phyloP scores from a whole-genome alignment of 2,797 vertebrate genomes.

The Enteromius mattozi region DNA sequence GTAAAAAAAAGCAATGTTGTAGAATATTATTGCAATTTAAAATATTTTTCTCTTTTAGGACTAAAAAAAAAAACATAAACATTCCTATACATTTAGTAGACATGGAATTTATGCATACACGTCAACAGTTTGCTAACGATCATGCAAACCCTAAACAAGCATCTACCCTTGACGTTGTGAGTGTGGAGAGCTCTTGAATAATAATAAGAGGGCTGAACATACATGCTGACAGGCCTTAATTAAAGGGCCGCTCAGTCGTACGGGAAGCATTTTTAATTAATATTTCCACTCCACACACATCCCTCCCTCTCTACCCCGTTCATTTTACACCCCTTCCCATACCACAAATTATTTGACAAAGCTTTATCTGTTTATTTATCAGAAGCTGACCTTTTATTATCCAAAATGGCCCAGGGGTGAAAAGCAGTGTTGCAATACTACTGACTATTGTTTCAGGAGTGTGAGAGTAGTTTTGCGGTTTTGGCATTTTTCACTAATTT shows the following conservation, averaged over 20 bases:
- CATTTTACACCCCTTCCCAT: neutral
- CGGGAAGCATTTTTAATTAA: conserved; percentile 79
- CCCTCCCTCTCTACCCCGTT: conserved; percentile 33
- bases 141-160: conserved; percentile 12
- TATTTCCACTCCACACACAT: conserved; percentile 64
- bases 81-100: neutral
- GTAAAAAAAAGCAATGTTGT: neutral
- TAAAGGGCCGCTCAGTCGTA: conserved; percentile 69
- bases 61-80: neutral
- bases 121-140: conserved; percentile 52
- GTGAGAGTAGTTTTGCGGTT: neutral
- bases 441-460: neutral
- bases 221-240: conserved; percentile 75
- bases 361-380: conserved; percentile 7
- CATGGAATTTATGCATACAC: conserved; percentile 15
- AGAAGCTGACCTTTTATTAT: neutral
- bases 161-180: neutral
- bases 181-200: conserved; percentile 66
- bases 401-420: neutral
- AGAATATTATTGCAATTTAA: neutral
- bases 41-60: neutral
- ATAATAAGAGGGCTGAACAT: conserved; percentile 73
- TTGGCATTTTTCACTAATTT: neutral
- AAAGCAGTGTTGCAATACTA: conserved; percentile 8
- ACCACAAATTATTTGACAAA: neutral